Base-by-base conservation (phyloP, 1,140 invertebrate species). In the Coelopa frigida region DNA sequence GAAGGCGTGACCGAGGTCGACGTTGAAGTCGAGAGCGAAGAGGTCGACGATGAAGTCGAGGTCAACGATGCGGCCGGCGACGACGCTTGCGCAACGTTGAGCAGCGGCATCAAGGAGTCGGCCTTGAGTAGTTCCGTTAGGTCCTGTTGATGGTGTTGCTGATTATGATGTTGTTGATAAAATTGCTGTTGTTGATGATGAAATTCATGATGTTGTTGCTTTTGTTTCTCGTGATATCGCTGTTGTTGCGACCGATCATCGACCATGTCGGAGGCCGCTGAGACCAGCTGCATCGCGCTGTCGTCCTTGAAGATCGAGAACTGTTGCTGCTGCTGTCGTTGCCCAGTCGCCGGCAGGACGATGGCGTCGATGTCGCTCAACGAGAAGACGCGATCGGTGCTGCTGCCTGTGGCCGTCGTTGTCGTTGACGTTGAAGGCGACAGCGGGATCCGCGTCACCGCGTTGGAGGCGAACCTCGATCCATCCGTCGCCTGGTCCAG, bases 91-190 rank as follows among this genome's bases (percentile, higher is more conserved):
- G 35, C 32, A 1, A 33, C 17, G 6, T 38, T 33, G 10, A 27
- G 22, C 10, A 38, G 51, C n/a, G 58, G 61, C 55, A 59, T 38
- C 51, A 64, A 57, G 36, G 56, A 51, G 53, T 64, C 61, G 50
- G 50, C 59, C 59, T 61, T 65, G 51, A 64, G 57, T 45, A 64
- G 42, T 18, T 59, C 53, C 22, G 44, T 51, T 46, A 64, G 35
- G 49, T 61, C 35, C 15, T 35, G 20, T 10, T 12, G 11, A 3
- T 38, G 23, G 3, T 3, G 3, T 21, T 29, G 17, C 4, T 29
- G 17, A 10, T 31, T 8, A 2, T 20, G 33, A 5, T 20, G 11
- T 31, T 44, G 36, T 29, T n/a, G 27, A 7, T 29, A 7, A 14
- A 27, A n/a, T 20, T 21, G 14, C 17, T 15, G 26, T 22, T 39